Base-by-base conservation (phyloP, 2,797 vertebrate species). In the Pagetopsis macropterus region DNA sequence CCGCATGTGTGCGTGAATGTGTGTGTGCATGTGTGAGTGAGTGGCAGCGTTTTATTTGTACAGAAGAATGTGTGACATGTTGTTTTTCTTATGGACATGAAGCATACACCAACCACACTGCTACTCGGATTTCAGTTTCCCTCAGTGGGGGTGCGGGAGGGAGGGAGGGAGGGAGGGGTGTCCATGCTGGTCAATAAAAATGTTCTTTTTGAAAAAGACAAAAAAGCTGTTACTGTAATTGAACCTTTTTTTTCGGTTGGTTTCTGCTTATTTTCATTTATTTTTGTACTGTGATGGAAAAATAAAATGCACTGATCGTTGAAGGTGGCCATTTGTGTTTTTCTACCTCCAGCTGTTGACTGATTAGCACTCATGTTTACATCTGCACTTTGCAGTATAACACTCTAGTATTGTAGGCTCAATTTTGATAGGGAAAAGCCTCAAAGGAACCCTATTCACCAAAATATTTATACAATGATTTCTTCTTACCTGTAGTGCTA, bases 251-350 rank as follows among this genome's bases (percentile, higher is more conserved):
- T 93, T 88, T 89, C 68, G 80, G 94, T 96, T 96, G 88, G 90
- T 91, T 94, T 93, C 93, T 95, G 93, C 94, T 96, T 95, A 96
- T 95, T 98, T 99, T 98, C 94, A 98, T 98, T 99, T 99, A 98
- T 98, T 98, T 99, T 99, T 99, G 98, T 99, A 98, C 97, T 94
- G 97, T 99, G 97, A 97, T 96, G 96, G 88, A 92, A 96, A 82
- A 98, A 97, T 98, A 97, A 99, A 99, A 96, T 95, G 96, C 96
- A 98, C 96, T 96, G 96, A 98, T 94, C 94, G 94, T 97, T 96
- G 94, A 94, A 93, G 88, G 87, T 70, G 60, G 23, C 82, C 70
- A 40, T 45, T 72, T 10, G 83, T 83, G 70, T 84, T 82, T 67
- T 72, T 81, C 67, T 66, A 50, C 64, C 56, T 27, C 27, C 4